phyloP scores from a whole-genome alignment of 1,140 invertebrate species.

The Drosophila yakuba region DNA sequence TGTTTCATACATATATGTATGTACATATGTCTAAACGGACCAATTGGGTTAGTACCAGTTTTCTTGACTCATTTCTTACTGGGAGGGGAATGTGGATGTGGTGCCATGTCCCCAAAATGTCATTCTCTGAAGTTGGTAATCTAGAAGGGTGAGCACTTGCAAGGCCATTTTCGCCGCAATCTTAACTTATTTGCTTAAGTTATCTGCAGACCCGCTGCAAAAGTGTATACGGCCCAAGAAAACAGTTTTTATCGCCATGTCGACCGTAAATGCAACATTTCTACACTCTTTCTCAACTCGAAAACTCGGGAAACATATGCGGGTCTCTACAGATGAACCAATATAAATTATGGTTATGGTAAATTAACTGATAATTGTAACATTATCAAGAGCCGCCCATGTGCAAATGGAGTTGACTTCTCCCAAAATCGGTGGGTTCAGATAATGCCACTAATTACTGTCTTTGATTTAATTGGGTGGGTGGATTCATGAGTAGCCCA shows the following conservation, averaged over 20 bases:
- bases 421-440: conserved; percentile 38
- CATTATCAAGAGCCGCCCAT: conserved; percentile 54
- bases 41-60: background rate
- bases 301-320: conserved; percentile 21
- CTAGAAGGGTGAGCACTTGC: background rate
- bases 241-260: conserved; percentile 21
- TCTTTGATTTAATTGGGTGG: conserved; percentile 62
- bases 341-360: conserved; percentile 39
- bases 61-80: background rate
- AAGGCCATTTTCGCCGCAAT: background rate
- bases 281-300: conserved; percentile 9
- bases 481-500: background rate
- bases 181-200: conserved; percentile 26
- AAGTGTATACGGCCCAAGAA: conserved; percentile 24
- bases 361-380: conserved; percentile 57
- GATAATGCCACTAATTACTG: conserved; percentile 75
- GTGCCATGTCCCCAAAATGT: conserved; percentile 2
- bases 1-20: background rate
- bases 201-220: conserved; percentile 25
- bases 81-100: background rate
- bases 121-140: background rate
- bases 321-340: background rate
- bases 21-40: background rate
- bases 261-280: conserved; percentile 19
- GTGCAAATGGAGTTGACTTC: conserved; percentile 42